Conservation (phyloP, 2,888 invertebrate genomes). For the Agrotis exclamationis region DNA sequence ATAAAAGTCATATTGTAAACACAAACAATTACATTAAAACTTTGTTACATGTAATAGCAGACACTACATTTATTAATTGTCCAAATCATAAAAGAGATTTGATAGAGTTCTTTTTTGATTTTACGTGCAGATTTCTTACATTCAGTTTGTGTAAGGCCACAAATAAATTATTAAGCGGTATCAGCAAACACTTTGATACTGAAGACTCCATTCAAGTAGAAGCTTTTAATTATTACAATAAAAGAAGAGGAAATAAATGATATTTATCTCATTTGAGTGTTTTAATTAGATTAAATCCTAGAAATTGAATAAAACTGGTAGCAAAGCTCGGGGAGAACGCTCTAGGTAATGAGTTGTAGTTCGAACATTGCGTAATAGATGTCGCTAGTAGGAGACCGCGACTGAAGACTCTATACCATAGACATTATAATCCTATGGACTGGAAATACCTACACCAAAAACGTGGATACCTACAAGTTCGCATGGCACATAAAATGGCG, state of each 20-base stretch:
- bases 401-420: too few relatives aligned
- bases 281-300: not conserved
- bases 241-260: slow-evolving; percentile 1
- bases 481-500: too few relatives aligned
- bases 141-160: not conserved
- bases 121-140: not conserved
- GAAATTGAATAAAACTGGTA: not conserved
- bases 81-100: too few relatives aligned
- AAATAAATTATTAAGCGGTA: not conserved
- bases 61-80: too few relatives aligned
- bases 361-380: slow-evolving; percentile 3
- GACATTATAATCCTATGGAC: too few relatives aligned
- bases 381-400: not conserved
- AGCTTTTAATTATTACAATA: slow-evolving; percentile 1
- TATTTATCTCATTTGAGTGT: not conserved
- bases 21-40: too few relatives aligned
- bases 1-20: not conserved
- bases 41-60: too few relatives aligned
- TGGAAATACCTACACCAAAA: too few relatives aligned
- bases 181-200: not conserved
- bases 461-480: too few relatives aligned
- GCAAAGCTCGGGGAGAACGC: not conserved
- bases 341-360: not conserved
- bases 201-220: slow-evolving; percentile 3
- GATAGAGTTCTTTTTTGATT: too few relatives aligned